Evolutionary conservation across 2,797 vertebrate genomes (phyloP), one percentile per base, ranked within the genome.

Genomic region (Hydrolagus colliei): DNA sequence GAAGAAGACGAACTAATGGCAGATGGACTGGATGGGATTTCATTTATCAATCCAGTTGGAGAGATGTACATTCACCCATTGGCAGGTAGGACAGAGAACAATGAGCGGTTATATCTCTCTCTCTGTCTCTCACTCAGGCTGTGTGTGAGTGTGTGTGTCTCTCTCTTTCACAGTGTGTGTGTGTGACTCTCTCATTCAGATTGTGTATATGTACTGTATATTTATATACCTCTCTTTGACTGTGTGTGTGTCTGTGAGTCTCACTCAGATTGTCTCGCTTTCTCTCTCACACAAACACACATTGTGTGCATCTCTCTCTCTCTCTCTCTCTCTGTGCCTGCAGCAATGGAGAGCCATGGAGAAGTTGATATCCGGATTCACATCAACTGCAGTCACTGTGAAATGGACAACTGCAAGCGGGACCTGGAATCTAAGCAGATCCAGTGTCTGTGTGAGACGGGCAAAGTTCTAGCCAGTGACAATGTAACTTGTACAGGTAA

Each of bases 31-130:
- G 93, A 96, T 87, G 97, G 96, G 1, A 91, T 96, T 87, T 99
- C 96, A 3, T 98, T 97, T 88, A 91, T 97, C 87, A 94, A 96
- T 87, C 95, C 96, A 1, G 90, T 92, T 88, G 96, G 95, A 87
- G 96, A 98, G 88, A 94, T 97, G 89, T 98, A 95, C 91, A 91
- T 97, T 86, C 95, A 95, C 86, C 96, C 96, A 74, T 91, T 99
- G 86, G 96, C 96, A 93, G 96, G 96, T 97, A 90, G 89, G 90
- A 61, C 77, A 10, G 41, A 90, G 89, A 86, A 68, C 63, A 20
- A 59, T 13, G 14, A 75, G 59, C 41, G 6, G 6, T 52, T 52
- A 3, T 52, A 6, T 52, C 41, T 52, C 41, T 52, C 41, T 52
- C 41, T 52, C 41, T 52, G 2, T 52, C 41, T 52, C 41, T 3